A percentile compares a stretch with the other conserved stretches of the same genome.
Evolutionary conservation across 1,140 invertebrate genomes (phyloP).

Genomic region (Ips nitidus): DNA sequence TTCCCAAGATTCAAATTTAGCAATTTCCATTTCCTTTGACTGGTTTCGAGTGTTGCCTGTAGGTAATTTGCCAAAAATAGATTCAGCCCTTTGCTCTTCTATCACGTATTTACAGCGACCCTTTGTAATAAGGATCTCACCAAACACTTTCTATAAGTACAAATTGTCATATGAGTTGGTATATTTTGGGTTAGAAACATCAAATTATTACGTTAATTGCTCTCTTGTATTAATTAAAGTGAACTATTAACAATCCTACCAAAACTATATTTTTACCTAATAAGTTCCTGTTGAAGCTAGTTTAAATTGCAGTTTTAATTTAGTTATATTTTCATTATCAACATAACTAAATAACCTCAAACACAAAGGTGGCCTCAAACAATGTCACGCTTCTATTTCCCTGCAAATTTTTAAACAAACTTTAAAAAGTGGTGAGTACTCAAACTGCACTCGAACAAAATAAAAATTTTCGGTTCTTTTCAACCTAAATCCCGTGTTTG

Average conservation of each 20-base stretch:
- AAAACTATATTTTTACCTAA: too few relatives aligned
- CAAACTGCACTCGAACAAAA: not conserved
- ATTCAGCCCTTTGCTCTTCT: not conserved
- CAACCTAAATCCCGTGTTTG: slow-evolving; percentile 11
- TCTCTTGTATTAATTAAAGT: too few relatives aligned
- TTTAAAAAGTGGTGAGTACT: not conserved
- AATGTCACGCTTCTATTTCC: too few relatives aligned
- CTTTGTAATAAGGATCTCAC: not conserved
- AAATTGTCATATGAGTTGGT: not conserved
- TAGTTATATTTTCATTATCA: too few relatives aligned
- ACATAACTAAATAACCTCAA: too few relatives aligned
- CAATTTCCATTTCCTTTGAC: not conserved
- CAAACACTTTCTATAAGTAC: not conserved
- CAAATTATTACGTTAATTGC: not conserved
- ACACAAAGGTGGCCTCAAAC: too few relatives aligned
- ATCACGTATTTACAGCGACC: slow-evolving; percentile 2
- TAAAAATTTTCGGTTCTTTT: not conserved
- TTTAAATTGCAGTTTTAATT: too few relatives aligned
- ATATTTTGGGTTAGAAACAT: not conserved
- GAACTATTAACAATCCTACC: too few relatives aligned
- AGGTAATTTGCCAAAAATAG: slow-evolving; percentile 1
- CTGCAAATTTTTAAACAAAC: not conserved
- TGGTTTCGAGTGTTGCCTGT: not conserved
- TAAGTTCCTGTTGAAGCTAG: too few relatives aligned
- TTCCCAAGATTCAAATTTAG: too few relatives aligned